These are phyloP conservation scores for Xiphorhynchus erythropygius DNA, from an alignment of 2,797 vertebrate species.

Conservation along the genomic window DNA sequence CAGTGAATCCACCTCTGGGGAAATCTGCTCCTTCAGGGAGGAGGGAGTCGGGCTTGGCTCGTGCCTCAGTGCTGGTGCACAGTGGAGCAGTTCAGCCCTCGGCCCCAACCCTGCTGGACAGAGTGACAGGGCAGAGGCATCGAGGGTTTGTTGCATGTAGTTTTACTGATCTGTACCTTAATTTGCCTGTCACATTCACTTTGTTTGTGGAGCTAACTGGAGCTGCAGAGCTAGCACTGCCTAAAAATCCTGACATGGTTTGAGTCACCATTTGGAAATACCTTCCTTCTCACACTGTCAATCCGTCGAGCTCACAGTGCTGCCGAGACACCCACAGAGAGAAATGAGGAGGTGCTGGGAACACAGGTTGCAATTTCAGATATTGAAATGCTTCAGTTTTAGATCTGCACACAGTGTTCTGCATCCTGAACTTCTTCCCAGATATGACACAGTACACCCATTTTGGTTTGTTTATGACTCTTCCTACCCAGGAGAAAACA, in stretches of 20 bases:
- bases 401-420: neutral
- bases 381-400: neutral
- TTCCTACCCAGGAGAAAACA: neutral
- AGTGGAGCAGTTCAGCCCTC: fast-evolving
- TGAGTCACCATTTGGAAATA: slow-evolving; percentile 37
- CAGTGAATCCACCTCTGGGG: neutral
- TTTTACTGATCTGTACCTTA: neutral
- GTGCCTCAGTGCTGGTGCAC: neutral
- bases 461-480: neutral
- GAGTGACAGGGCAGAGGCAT: neutral
- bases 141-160: neutral
- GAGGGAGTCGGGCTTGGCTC: neutral
- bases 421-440: neutral
- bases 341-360: slow-evolving; percentile 27
- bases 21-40: neutral
- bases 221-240: slow-evolving; percentile 27
- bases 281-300: slow-evolving; percentile 24
- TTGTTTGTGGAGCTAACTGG: neutral
- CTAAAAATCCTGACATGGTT: neutral
- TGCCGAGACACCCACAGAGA: slow-evolving; percentile 9
- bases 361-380: neutral
- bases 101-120: fast-evolving
- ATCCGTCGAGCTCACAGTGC: neutral
- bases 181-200: slow-evolving; percentile 9
- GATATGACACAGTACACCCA: neutral